Evolutionary conservation across 2,113 vertebrate genomes (phyloP), one percentile per base, ranked within the genome.

Genomic region (Procavia capensis): DNA sequence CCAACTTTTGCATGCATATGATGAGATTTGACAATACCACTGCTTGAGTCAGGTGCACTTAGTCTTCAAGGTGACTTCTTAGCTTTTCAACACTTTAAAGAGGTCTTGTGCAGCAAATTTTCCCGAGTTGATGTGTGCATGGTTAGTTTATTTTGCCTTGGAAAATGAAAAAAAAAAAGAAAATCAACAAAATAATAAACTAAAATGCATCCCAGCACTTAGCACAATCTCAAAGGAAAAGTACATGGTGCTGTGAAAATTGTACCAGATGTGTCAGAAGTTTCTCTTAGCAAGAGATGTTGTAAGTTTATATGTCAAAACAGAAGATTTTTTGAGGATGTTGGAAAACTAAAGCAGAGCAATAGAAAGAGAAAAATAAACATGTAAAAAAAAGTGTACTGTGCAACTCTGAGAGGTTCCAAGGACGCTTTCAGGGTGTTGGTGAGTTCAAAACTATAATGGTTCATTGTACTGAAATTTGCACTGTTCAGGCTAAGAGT

Each of bases 151-250:
- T 88, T 72, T 68, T 90, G 36, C 85, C 50, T 43, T 88, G 72
- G 3, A 68, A 83, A 24, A 88, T 82, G 17, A 83, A 92, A 90
- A 54, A 13, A 54, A 54, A 54, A 54, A 54, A 54, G 17, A 54
- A 68, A 59, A 59, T 95, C 39, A 91, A 87, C n/a, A 45, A 64
- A 64, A 43, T 80, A 76, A 70, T 50, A 80, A 36, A n/a, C 76
- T 57, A 91, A 47, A n/a, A 88, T 63, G 94, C 88, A 50, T 81
- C 24, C 54, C 9, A 27, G 47, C 24, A 41, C 47, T 82, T 76
- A 61, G 6, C 45, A 72, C 0, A 29, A 72, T 70, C 22, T 93
- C 64, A 91, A 88, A 95, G 22, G n/a, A 63, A 84, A 72, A 70
- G 50, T 1, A 6, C 22, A 64, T 31, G 31, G 1, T 70, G 24